Base-by-base conservation (phyloP, 2,113 vertebrate genomes). In the Chaenocephalus aceratus region DNA sequence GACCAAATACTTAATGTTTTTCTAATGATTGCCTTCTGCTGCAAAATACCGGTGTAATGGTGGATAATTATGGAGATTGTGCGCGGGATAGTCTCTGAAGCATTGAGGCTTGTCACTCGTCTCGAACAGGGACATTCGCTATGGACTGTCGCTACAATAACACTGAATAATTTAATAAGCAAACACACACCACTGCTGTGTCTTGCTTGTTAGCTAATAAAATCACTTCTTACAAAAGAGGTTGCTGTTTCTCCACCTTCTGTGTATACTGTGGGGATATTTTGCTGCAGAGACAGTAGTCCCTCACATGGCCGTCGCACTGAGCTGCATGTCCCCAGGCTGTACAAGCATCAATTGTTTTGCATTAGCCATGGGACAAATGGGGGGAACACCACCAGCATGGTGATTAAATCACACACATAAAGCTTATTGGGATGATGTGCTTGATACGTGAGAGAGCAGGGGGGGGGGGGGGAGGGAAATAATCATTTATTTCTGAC, bases 121-220 rank as follows among this genome's bases (percentile, higher is more conserved):
- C 76, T 72, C 13, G 21, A 15, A 16, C 60, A 63, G 68, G 52
- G 65, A 65, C 80, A 18, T 57, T 77, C 75, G 52, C 83, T 30
- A 18, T 16, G 85, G 84, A 77, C 56, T 12, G 56, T 78, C 15
- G n/a, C 80, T 74, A 80, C 82, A 92, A 84, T 90, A 94, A 85
- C 86, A 75, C 87, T 89, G 90, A 91, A 93, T 92, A 81, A 94
- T 94, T 92, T 92, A 85, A 90, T 94, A 93, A 88, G 82, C 69
- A 89, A 80, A 95, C 83, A 88, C 72, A 93, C 73, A 83, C 75
- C 86, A 65, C 26, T 82, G 87, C 46, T 75, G 68, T 92, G 70
- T 90, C 2, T 90, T 2, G 2, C 92, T 95, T 93, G 92, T 95
- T 94, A 94, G 91, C 93, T 91, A 93, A 91, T 92, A 67, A 84